Evolutionary conservation across 2,888 invertebrate species (phyloP).

Genomic region (Dendrolimus houi): DNA sequence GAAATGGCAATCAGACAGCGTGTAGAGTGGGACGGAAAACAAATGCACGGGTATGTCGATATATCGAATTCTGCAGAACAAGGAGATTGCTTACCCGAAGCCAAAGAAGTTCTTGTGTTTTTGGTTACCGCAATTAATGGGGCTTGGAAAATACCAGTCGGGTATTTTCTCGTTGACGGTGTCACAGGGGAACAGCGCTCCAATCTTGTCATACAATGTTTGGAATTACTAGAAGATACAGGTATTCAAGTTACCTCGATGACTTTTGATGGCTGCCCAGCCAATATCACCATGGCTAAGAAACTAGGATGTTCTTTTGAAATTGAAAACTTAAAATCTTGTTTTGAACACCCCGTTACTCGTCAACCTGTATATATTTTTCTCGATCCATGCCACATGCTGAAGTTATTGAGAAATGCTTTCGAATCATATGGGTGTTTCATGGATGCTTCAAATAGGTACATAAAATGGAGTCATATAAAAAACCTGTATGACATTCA

Average conservation of each 20-base stretch:
- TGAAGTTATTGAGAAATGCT: background rate
- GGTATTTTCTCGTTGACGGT: constrained; percentile 13
- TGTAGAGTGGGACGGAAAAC: constrained; percentile 11
- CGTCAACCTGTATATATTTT: constrained; percentile 5
- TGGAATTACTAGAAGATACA: constrained; percentile 4
- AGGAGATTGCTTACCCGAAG: constrained; percentile 11
- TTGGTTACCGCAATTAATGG: constrained; percentile 10
- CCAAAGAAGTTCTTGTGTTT: constrained; percentile 15
- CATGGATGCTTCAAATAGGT: constrained; percentile 4
- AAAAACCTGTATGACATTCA: constrained; percentile 4
- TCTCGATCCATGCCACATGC: constrained; percentile 8
- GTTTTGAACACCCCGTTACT: constrained; percentile 7
- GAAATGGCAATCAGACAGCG: constrained; percentile 11
- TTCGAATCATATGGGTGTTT: background rate
- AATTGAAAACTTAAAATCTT: constrained; percentile 3
- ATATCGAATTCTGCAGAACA: constrained; percentile 13
- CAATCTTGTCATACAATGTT: constrained; percentile 9
- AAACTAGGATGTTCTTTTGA: constrained; percentile 11
- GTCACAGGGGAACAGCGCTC: constrained; percentile 10
- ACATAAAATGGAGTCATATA: constrained; percentile 3
- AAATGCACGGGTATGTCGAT: constrained; percentile 26
- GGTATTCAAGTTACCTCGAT: constrained; percentile 9
- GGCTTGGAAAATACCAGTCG: constrained; percentile 12
- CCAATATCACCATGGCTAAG: constrained; percentile 14
- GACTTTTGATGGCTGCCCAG: constrained; percentile 12